Conservation (phyloP, 2,113 vertebrate genomes). For the Tylochromis polylepis region DNA sequence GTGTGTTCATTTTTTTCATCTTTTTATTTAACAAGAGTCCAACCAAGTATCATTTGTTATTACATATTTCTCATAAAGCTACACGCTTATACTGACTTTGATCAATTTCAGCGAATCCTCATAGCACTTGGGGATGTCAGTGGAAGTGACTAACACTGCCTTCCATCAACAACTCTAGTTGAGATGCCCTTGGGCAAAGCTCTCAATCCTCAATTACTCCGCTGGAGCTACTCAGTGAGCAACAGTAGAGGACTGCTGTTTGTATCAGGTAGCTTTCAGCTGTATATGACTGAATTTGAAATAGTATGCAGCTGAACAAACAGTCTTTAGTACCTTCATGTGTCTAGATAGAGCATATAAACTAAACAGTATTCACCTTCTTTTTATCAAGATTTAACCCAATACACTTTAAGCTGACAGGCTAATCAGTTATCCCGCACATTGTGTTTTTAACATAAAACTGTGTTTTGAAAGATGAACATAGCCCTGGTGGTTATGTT, state of each 20-base stretch:
- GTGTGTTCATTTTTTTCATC: background rate
- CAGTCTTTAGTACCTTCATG: background rate
- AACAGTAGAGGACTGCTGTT: background rate
- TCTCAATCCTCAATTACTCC: constrained; percentile 39
- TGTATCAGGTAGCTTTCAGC: background rate
- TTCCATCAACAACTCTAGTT: constrained; percentile 28
- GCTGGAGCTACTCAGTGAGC: constrained; percentile 3
- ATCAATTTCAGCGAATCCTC: constrained; percentile 9
- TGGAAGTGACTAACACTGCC: constrained; percentile 7
- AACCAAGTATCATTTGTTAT: background rate
- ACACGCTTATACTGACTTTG: background rate
- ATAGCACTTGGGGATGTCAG: background rate
- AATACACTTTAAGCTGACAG: background rate
- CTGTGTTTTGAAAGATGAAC: background rate
- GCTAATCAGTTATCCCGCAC: background rate
- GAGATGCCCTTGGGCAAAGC: constrained; percentile 39
- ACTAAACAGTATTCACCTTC: background rate
- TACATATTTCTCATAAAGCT: background rate
- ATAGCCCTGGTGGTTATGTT: background rate
- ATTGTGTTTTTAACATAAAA: background rate
- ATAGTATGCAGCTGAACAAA: background rate
- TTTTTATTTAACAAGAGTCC: background rate
- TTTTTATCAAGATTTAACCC: background rate
- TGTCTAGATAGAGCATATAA: background rate
- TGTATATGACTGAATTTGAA: background rate